These are phyloP conservation scores for Abscondita cerata DNA, from an alignment of 2,888 invertebrate species.

Conservation along the genomic window DNA sequence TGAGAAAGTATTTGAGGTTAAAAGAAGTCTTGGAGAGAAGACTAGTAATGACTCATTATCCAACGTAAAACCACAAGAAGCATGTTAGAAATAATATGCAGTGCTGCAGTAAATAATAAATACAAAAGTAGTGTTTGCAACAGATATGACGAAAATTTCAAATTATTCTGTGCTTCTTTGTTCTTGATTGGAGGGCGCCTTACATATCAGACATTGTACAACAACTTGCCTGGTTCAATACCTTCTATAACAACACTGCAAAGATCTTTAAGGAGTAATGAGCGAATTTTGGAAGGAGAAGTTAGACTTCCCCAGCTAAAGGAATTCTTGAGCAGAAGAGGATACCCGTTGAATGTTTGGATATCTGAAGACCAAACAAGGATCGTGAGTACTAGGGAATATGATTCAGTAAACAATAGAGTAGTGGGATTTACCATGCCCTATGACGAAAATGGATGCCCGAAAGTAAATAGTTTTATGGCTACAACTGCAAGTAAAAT, in stretches of 20 bases:
- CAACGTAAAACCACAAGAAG: neutral
- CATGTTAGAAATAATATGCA: too few relatives aligned
- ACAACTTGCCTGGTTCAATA: neutral
- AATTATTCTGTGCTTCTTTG: neutral
- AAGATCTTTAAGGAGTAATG: neutral
- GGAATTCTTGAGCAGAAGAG: neutral
- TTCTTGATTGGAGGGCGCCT: neutral
- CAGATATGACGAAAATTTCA: neutral
- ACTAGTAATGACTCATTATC: neutral
- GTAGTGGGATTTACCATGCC: neutral
- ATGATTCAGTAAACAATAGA: neutral
- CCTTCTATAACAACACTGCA: neutral
- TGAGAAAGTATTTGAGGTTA: neutral
- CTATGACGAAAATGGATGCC: neutral
- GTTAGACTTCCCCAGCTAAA: neutral
- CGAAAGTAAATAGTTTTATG: neutral
- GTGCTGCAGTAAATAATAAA: too few relatives aligned
- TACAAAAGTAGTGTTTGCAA: neutral
- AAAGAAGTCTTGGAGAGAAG: neutral
- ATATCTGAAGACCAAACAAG: neutral
- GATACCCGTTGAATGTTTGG: neutral
- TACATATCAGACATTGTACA: neutral
- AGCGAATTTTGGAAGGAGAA: neutral
- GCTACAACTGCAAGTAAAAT: neutral
- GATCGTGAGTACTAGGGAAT: neutral